Percentiles rank a stretch among this genome's conserved stretches.
Conservation (phyloP, 1,140 invertebrate genomes). For the Drosophila saltans region DNA sequence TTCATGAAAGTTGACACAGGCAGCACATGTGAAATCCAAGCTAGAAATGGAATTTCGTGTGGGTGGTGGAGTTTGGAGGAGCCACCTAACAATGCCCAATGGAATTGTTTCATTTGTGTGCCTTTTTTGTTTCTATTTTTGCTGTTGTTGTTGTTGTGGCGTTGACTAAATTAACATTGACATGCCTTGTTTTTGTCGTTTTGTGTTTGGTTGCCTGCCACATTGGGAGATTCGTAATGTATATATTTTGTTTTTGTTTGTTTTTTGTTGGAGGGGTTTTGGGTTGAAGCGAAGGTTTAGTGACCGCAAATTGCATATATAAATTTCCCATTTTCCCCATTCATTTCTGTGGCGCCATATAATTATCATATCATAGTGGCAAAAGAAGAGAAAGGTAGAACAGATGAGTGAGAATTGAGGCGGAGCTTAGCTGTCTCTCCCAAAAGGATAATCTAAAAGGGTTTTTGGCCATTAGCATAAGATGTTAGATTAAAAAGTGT, state of each 20-base stretch:
- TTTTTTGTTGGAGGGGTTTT: conserved; percentile 10
- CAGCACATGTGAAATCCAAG: conserved; percentile 76
- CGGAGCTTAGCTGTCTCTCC: not conserved
- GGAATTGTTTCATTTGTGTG: conserved; percentile 66
- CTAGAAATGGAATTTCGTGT: conserved; percentile 22
- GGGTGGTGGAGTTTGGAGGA: conserved; percentile 15
- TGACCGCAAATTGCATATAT: conserved; percentile 57
- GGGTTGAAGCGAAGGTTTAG: conserved; percentile 70
- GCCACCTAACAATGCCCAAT: conserved; percentile 75
- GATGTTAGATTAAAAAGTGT: not conserved
- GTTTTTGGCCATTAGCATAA: not conserved
- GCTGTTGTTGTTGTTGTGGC: conserved; percentile 42
- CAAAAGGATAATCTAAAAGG: not conserved
- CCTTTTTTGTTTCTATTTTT: conserved; percentile 10
- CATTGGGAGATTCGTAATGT: conserved; percentile 54
- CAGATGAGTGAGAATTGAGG: conserved; percentile 36
- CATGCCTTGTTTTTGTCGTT: conserved; percentile 51
- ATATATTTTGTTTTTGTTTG: not conserved
- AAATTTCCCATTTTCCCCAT: conserved; percentile 73
- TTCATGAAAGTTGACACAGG: conserved; percentile 81
- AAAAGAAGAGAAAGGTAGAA: conserved; percentile 21
- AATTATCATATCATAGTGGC: conserved; percentile 73
- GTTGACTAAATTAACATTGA: conserved; percentile 82
- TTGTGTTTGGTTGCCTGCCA: conserved; percentile 50
- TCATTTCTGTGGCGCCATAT: conserved; percentile 67